These are phyloP conservation scores for Eristalis intricaria DNA, from an alignment of 2,888 invertebrate species.

Conservation along the genomic window DNA sequence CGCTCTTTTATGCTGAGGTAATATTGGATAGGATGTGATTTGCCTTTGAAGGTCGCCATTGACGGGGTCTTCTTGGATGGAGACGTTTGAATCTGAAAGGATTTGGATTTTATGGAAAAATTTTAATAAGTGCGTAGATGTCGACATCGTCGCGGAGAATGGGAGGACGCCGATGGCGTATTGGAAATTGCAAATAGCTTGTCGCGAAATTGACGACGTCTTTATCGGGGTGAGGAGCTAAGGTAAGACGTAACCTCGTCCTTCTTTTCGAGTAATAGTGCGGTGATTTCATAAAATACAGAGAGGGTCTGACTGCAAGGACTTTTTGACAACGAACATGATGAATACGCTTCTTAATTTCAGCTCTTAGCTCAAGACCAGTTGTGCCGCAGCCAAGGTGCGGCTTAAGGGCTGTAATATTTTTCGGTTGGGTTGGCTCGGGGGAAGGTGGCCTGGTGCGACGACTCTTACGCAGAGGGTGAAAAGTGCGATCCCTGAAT, in stretches of 20 bases:
- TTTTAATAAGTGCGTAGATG: constrained; percentile 62
- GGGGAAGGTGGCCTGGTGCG: too few relatives aligned
- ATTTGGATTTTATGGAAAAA: constrained; percentile 55
- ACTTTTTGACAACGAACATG: too few relatives aligned
- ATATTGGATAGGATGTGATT: constrained; percentile 59
- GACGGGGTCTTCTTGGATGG: constrained; percentile 50
- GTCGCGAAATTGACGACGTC: not conserved
- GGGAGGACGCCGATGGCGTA: not conserved
- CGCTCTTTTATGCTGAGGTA: constrained; percentile 35
- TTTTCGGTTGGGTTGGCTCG: too few relatives aligned
- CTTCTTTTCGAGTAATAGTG: too few relatives aligned
- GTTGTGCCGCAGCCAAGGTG: too few relatives aligned
- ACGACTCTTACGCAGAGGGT: too few relatives aligned
- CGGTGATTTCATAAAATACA: too few relatives aligned
- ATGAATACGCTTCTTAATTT: too few relatives aligned
- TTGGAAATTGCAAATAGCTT: constrained; percentile 1
- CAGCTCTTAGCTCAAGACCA: too few relatives aligned
- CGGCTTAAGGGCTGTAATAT: too few relatives aligned
- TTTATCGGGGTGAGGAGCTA: not conserved
- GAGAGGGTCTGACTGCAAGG: too few relatives aligned
- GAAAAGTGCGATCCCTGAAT: too few relatives aligned
- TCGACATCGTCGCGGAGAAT: constrained; percentile 2
- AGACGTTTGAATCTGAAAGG: constrained; percentile 55
- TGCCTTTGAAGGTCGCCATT: constrained; percentile 39
- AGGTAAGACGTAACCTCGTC: not conserved